A percentile compares a stretch with the other conserved stretches of the same genome.
These are phyloP conservation scores for Ploceus nigricollis DNA, from an alignment of 2,113 vertebrate species.

Conservation along the genomic window DNA sequence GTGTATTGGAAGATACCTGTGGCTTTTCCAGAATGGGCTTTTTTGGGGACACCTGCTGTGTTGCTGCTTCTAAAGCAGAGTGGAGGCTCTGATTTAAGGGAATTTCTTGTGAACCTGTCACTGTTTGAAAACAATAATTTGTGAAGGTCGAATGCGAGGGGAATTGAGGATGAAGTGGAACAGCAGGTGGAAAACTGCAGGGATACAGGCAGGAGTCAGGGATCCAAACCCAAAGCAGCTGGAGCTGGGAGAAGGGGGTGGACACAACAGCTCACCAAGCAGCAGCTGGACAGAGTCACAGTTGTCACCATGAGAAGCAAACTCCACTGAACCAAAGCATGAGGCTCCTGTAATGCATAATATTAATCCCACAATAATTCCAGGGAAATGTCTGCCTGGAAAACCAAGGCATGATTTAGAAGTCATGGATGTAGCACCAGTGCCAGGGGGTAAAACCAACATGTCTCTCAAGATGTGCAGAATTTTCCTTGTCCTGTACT, in stretches of 20 bases:
- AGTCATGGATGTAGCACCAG: neutral
- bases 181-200: neutral
- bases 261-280: too few relatives aligned
- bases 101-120: neutral
- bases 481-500: neutral
- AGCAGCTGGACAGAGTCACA: neutral
- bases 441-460: neutral
- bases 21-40: neutral
- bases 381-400: neutral
- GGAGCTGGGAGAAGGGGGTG: neutral
- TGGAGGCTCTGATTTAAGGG: neutral
- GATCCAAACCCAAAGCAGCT: neutral
- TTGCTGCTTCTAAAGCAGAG: neutral
- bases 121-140: neutral
- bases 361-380: neutral
- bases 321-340: neutral
- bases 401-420: neutral
- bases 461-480: neutral
- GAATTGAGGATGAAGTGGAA: neutral
- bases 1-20: neutral
- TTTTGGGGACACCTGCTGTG: neutral
- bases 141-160: neutral
- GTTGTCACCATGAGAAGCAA: neutral
- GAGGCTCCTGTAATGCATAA: accelerated
- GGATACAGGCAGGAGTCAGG: neutral